Conservation (phyloP, 2,888 invertebrate genomes). For the Hemithea aestivaria region DNA sequence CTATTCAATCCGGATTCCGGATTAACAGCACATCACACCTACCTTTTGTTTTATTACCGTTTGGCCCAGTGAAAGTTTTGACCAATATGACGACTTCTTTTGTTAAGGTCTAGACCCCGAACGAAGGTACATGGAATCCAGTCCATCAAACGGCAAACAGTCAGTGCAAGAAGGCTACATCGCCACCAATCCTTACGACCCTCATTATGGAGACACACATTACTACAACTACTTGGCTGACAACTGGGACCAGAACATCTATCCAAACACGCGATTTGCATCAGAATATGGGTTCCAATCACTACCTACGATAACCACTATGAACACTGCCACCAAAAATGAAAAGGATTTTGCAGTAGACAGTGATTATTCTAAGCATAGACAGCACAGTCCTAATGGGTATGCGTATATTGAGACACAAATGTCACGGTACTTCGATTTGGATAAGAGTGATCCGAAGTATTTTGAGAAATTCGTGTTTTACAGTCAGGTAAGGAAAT, state of each 20-base stretch:
- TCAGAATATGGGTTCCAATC: conserved; percentile 99
- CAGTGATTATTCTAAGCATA: conserved; percentile 83
- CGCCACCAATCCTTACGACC: conserved; percentile 86
- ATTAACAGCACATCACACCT: too few species aligned
- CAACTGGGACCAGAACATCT: conserved; percentile 88
- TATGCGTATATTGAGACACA: conserved; percentile 81
- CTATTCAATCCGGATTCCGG: too few species aligned
- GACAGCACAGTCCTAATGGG: conserved; percentile 93
- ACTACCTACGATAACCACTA: conserved; percentile 85
- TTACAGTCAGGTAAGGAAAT: conserved; percentile 86
- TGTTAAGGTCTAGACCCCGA: conserved; percentile 73
- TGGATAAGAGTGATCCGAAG: conserved; percentile 70
- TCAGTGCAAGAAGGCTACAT: conserved; percentile 88
- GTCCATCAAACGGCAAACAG: conserved; percentile 92
- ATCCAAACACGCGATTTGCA: conserved; percentile 90
- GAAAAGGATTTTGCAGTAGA: conserved; percentile 69
- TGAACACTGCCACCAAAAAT: conserved; percentile 78
- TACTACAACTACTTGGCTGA: conserved; percentile 92
- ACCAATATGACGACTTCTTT: neutral
- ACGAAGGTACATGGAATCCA: conserved; percentile 89
- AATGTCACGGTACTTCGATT: conserved; percentile 81
- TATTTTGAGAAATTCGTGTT: conserved; percentile 86
- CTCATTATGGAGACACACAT: conserved; percentile 93
- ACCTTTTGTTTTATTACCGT: too few species aligned
- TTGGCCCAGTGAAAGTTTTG: too few species aligned